Conservation (phyloP, 2,888 invertebrate genomes). For the Yponomeuta malinellus region DNA sequence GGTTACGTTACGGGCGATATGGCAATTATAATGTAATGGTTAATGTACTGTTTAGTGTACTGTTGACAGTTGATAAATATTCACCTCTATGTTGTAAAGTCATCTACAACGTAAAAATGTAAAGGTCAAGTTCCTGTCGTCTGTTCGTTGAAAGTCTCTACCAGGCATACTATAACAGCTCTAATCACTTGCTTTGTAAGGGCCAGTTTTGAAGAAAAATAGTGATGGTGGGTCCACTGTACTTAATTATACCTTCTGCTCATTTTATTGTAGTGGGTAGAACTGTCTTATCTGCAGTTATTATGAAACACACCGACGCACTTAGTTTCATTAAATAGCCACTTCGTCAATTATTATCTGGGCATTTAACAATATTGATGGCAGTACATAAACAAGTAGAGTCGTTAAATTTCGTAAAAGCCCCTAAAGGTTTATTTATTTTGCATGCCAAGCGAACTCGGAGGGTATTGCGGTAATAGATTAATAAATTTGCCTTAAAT, state of each 20-base stretch:
- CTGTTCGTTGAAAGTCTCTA: no score
- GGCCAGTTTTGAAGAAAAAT: no score
- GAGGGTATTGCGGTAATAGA: background rate
- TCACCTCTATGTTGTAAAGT: no score
- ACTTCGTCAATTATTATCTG: constrained; percentile 14
- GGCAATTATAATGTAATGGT: no score
- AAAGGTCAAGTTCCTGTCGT: no score
- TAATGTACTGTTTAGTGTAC: no score
- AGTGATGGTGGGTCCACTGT: no score
- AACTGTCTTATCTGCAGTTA: constrained; percentile 5
- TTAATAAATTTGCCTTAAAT: background rate
- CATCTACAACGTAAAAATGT: no score
- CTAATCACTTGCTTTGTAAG: no score
- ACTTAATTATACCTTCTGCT: background rate
- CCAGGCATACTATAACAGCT: no score
- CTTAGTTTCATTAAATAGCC: constrained; percentile 5
- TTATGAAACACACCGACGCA: constrained; percentile 6
- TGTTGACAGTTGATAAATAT: no score
- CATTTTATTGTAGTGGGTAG: background rate
- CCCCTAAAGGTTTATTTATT: constrained; percentile 7
- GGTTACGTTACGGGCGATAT: no score
- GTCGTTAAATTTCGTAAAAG: constrained; percentile 3
- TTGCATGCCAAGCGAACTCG: background rate
- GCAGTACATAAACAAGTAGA: constrained; percentile 2
- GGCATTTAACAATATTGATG: constrained; percentile 12